Evolutionary conservation across 2,797 vertebrate genomes (phyloP).

Genomic region (Sebastes glaucus): DNA sequence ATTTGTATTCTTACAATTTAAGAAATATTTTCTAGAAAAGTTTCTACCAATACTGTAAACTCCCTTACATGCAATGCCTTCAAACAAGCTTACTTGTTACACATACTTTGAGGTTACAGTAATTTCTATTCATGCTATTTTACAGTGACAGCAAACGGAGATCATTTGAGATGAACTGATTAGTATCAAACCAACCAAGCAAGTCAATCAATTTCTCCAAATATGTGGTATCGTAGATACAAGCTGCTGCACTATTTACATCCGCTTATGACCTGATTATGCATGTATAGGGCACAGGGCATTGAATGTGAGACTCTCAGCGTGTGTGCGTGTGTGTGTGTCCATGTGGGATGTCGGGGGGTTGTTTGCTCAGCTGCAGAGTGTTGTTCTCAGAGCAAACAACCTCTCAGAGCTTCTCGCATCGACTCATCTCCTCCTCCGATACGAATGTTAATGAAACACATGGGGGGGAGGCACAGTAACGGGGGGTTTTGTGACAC

Average conservation of each 20-base stretch:
- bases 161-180: background rate
- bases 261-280: slow-evolving; percentile 27
- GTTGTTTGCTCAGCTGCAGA: slow-evolving; percentile 72
- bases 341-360: background rate
- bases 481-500: background rate
- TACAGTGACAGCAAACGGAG: background rate
- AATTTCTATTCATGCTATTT: background rate
- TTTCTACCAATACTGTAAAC: background rate
- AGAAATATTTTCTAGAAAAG: background rate
- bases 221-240: slow-evolving; percentile 13
- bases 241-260: slow-evolving; percentile 16
- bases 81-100: background rate
- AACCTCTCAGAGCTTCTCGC: slow-evolving; percentile 20
- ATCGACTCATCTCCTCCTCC: slow-evolving; percentile 34
- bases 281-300: background rate
- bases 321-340: slow-evolving; percentile 4
- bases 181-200: background rate
- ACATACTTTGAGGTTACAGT: background rate
- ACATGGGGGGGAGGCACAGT: slow-evolving; percentile 2
- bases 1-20: background rate
- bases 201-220: background rate
- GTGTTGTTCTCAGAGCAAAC: slow-evolving; percentile 50
- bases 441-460: slow-evolving; percentile 48
- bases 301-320: slow-evolving; percentile 7
- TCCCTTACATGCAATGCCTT: background rate